Percentiles rank a stretch among this genome's conserved stretches.
phyloP scores from a whole-genome alignment of 2,113 vertebrate species.

The Bufo gargarizans region DNA sequence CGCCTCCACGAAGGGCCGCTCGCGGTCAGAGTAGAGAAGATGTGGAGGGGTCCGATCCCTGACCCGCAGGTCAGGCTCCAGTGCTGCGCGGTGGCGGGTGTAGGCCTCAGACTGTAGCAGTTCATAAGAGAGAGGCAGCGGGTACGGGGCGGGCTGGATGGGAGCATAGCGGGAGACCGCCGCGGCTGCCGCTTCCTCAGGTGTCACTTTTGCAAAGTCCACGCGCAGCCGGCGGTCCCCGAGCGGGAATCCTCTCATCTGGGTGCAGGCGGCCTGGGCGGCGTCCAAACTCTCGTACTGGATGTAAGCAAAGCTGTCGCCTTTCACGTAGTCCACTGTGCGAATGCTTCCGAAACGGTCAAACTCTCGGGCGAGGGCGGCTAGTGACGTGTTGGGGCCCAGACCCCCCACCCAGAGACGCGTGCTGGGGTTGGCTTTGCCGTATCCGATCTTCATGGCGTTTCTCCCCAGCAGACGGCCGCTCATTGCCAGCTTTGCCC shows the following conservation, averaged over 20 bases:
- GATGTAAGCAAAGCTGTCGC: slow-evolving; percentile 95
- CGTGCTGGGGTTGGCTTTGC: slow-evolving; percentile 95
- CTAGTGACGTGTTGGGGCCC: slow-evolving; percentile 87
- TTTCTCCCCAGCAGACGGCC: slow-evolving; percentile 91
- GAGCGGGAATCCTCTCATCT: slow-evolving; percentile 95
- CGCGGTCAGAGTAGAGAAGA: slow-evolving; percentile 81
- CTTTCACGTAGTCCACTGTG: slow-evolving; percentile 95
- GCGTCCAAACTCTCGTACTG: slow-evolving; percentile 97
- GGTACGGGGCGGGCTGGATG: slow-evolving; percentile 82
- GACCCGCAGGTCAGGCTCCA: slow-evolving; percentile 87
- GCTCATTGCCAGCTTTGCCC: slow-evolving; percentile 97
- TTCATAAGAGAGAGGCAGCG: slow-evolving; percentile 84
- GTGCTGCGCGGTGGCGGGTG: slow-evolving; percentile 83
- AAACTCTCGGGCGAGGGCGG: slow-evolving; percentile 91
- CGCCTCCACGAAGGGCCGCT: slow-evolving; percentile 80
- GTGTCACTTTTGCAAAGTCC: slow-evolving; percentile 88
- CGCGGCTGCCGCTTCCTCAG: slow-evolving; percentile 77
- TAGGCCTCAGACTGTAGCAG: slow-evolving; percentile 82
- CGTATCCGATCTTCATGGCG: slow-evolving; percentile 95
- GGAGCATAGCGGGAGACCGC: slow-evolving; percentile 68
- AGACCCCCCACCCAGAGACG: slow-evolving; percentile 96
- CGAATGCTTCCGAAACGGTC: slow-evolving; percentile 97
- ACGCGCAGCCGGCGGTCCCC: slow-evolving; percentile 89
- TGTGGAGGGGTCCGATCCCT: slow-evolving; percentile 87
- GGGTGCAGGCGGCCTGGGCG: slow-evolving; percentile 91